A percentile compares a stretch with the other conserved stretches of the same genome.
Conservation (phyloP, 2,797 vertebrate species). For the Darevskia mixta region DNA sequence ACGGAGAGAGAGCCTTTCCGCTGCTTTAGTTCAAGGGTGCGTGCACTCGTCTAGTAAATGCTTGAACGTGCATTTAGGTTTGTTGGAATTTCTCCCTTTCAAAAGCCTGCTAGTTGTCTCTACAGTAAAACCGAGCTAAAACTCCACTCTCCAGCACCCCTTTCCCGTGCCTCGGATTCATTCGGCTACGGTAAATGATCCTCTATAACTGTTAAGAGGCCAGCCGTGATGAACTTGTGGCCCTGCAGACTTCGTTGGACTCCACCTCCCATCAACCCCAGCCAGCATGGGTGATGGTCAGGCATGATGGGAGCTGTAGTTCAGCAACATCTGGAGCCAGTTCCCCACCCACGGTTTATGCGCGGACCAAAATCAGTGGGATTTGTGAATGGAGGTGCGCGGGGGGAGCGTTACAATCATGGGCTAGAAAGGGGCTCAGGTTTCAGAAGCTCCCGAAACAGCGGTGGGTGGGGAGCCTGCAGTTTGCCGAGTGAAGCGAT, state of each 20-base stretch:
- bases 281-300: too few relatives aligned
- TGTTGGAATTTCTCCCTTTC: background rate
- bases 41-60: too few relatives aligned
- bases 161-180: background rate
- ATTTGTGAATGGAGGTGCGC: background rate
- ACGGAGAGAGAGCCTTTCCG: background rate
- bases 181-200: background rate
- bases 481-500: background rate
- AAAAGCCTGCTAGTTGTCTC: background rate
- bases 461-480: too few relatives aligned
- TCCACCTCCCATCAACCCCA: too few relatives aligned
- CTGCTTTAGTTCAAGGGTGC: background rate
- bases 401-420: background rate
- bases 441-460: background rate
- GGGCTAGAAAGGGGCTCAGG: background rate
- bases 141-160: too few relatives aligned
- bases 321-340: too few relatives aligned
- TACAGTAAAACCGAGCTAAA: background rate
- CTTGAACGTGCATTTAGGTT: too few relatives aligned
- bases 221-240: too few relatives aligned
- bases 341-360: too few relatives aligned
- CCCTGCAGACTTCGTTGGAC: too few relatives aligned
- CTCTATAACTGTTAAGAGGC: background rate
- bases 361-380: too few relatives aligned
- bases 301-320: too few relatives aligned